Base-by-base conservation (phyloP, 2,888 invertebrate species). In the Chloroclysta siterata region DNA sequence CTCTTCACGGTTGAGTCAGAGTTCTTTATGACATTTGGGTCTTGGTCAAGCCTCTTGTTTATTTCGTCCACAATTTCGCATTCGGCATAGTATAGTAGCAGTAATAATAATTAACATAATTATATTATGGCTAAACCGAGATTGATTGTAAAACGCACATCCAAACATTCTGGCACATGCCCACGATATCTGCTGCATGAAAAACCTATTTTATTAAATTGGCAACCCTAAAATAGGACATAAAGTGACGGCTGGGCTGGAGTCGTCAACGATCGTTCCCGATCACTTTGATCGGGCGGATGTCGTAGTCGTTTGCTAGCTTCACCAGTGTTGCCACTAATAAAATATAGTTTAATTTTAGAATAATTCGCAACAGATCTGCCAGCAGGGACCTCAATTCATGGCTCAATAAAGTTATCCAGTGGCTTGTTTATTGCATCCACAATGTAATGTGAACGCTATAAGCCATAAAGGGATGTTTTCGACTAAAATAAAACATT, bases 241-340 rank as follows among this genome's bases (percentile, higher is more conserved):
- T 87, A 87, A 88, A 87, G 78, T 8, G 36, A 68, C 63, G 72
- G 70, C 64, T 68, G 63, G 72, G 70, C 64, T 68, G 63, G 72
- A 69, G 71, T 75, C 75, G 80, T 78, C 81, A 76, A 71, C 82
- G 79, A 77, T 74, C 79, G 78, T 82, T 83, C 80, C 78, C 85
- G 80, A 88, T 90, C 85, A 85, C 89, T 90, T 90, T 90, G 89
- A 90, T 90, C 89, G 84, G 78, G 64, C 84, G 88, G 87, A 86
- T 88, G 90, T 89, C 90, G 81, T 84, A 83, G 81, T 81, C 83
- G 82, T 85, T 84, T 75, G 76, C 74, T 76, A 79, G 79, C 80
- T 81, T 81, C 79, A 80, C 81, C 78, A 81, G 77, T 80, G 74
- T 75, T 76, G 75, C 73, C 73, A 72, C 77, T 81, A 78, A 88